A percentile compares a stretch with the other conserved stretches of the same genome.
phyloP scores from a whole-genome alignment of 2,113 vertebrate species.

The Ivindomyrus marchei region DNA sequence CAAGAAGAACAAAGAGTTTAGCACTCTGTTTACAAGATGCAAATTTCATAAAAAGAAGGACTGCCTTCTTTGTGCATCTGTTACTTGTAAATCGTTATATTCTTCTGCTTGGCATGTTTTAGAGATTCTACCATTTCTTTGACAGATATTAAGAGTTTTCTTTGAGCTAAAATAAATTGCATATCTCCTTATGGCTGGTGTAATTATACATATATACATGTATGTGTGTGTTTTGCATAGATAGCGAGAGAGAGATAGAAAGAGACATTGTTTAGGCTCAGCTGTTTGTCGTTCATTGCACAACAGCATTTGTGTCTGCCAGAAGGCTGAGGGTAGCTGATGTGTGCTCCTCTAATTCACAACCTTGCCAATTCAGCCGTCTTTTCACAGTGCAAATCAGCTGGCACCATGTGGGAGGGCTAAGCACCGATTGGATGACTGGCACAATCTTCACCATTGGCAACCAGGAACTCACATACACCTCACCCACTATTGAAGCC shows the following conservation, averaged over 20 bases:
- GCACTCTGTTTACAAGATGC: constrained; percentile 15
- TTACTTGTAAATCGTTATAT: background rate
- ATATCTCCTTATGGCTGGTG: background rate
- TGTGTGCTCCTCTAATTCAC: constrained; percentile 10
- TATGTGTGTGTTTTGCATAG: background rate
- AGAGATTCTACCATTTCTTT: background rate
- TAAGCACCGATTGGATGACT: constrained; percentile 4
- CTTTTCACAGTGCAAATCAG: constrained; percentile 12
- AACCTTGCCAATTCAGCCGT: constrained; percentile 4
- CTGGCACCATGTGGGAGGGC: constrained; percentile 9
- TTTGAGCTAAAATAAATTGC: background rate
- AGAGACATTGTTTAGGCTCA: background rate
- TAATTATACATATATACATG: constrained; percentile 5
- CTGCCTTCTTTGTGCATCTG: background rate
- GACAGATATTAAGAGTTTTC: background rate
- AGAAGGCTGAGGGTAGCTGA: constrained; percentile 10
- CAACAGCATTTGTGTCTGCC: constrained; percentile 13
- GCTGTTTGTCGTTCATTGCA: constrained; percentile 7
- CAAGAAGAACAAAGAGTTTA: constrained; percentile 16
- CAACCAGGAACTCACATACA: constrained; percentile 3
- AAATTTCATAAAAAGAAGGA: constrained; percentile 20
- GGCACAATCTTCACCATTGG: constrained; percentile 7
- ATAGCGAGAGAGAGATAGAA: background rate
- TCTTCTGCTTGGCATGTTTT: background rate
- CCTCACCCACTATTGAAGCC: background rate